Evolutionary conservation across 2,888 invertebrate species (phyloP), one percentile per base, ranked within the genome.

Genomic region (Autographa pulchrina): DNA sequence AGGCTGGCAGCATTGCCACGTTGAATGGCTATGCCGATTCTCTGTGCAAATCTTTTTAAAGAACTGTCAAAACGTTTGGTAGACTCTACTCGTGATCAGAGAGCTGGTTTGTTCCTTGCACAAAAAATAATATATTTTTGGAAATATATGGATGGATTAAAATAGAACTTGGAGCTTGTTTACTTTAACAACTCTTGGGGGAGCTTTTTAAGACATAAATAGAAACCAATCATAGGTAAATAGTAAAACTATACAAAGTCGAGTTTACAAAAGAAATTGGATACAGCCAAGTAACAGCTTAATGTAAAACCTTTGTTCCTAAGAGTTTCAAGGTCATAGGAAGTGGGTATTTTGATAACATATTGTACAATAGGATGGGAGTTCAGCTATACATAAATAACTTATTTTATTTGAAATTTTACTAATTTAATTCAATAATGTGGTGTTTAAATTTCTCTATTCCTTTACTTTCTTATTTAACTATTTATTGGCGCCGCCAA

Each of bases 271-370:
- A 38, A 9, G 4, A 11, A 58, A 16, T 41, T 2, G 16, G 48
- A 18, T 5, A 31, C 8, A 58, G 25, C n/a, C n/a, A 56, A 9
- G 16, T 2, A 1, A 11, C 5, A 66, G 41, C 41, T 43, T 13
- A 48, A 5, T 56, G 13, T 38, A 18, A 54, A 18, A 0, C 6
- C 60, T n/a, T 54, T n/a, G n/a, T 20, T 13, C 20, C 14, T 9
- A 16, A 38, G 13, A 38, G 20, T 32, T 13, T 59, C 71, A 78
- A 77, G 75, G 79, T 74, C 67, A 74, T 18, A 65, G 52, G 65
- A 66, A 20, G 58, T 58, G 13, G 8, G 59, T 16, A 32, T 48
- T n/a, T 7, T 48, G 48, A 48, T 48, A 48, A 48, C 48, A 48
- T n/a, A n/a, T 48, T 48, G 16, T 48, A 25, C 25, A 25, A 25